phyloP scores from a whole-genome alignment of 2,888 invertebrate genomes.

The Clanis bilineata region DNA sequence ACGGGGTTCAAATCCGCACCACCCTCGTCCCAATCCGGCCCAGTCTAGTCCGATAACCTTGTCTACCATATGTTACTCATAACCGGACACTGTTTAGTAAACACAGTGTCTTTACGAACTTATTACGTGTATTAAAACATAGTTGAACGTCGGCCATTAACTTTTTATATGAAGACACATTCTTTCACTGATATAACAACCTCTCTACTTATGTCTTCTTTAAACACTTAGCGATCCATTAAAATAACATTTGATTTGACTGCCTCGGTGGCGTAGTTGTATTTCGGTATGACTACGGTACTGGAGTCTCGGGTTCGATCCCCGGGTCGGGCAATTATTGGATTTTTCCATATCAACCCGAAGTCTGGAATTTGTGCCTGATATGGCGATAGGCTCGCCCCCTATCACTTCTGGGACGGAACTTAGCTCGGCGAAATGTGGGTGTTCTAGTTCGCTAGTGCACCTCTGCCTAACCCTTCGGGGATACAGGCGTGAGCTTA shows the following conservation, averaged over 20 bases:
- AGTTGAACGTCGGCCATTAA: constrained; percentile 11
- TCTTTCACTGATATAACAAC: not conserved
- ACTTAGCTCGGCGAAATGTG: too few species aligned
- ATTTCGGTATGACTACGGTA: too few species aligned
- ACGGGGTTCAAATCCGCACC: not conserved
- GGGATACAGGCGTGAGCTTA: too few species aligned
- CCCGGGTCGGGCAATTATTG: too few species aligned
- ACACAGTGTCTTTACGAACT: constrained; percentile 29
- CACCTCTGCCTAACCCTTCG: too few species aligned
- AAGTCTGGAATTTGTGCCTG: too few species aligned
- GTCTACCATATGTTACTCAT: constrained; percentile 34
- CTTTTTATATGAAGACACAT: not conserved
- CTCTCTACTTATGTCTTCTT: not conserved
- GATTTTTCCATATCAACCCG: too few species aligned
- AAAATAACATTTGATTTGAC: not conserved
- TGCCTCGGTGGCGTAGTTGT: not conserved
- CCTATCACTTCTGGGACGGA: too few species aligned
- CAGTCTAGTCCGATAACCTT: constrained; percentile 30
- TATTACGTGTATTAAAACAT: constrained; percentile 24
- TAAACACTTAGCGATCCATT: not conserved
- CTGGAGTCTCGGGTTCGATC: too few species aligned
- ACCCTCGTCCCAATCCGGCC: not conserved
- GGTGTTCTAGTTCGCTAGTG: too few species aligned
- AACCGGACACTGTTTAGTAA: constrained; percentile 39
- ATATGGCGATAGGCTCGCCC: too few species aligned